Percentiles rank a stretch among this genome's conserved stretches.
These are phyloP conservation scores for Endomychus coccineus DNA, from an alignment of 2,888 invertebrate genomes.

Conservation along the genomic window DNA sequence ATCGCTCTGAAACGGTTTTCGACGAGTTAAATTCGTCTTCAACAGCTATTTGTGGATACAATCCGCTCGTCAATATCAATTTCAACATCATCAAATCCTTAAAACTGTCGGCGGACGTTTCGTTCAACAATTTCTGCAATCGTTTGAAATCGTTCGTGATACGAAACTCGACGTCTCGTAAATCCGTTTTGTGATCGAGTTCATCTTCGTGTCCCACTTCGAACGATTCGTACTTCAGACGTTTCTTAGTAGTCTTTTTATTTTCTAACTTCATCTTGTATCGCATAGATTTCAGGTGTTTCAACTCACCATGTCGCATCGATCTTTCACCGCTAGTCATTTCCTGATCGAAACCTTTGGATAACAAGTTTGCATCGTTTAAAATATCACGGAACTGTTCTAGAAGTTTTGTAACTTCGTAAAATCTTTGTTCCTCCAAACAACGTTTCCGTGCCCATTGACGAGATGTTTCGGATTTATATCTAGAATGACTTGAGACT, in stretches of 20 bases:
- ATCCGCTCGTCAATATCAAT: conserved; percentile 79
- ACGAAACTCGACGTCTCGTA: conserved; percentile 55
- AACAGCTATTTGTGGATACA: conserved; percentile 94
- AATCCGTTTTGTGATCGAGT: conserved; percentile 41
- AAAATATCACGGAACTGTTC: conserved; percentile 81
- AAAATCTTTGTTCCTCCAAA: conserved; percentile 93
- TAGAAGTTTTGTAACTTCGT: conserved; percentile 90
- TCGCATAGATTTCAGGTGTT: conserved; percentile 69
- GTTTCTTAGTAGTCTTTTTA: conserved; percentile 63
- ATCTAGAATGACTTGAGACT: conserved; percentile 26
- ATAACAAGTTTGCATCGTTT: conserved; percentile 47
- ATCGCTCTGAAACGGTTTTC: conserved; percentile 71
- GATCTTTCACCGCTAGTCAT: conserved; percentile 69
- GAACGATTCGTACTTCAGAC: conserved; percentile 62
- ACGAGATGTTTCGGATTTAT: conserved; percentile 44
- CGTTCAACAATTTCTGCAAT: conserved; percentile 52
- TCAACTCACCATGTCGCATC: conserved; percentile 81
- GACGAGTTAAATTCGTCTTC: conserved; percentile 90
- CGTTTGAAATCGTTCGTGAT: conserved; percentile 59
- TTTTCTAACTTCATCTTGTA: conserved; percentile 46
- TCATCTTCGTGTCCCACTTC: conserved; percentile 55
- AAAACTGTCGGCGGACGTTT: conserved; percentile 56
- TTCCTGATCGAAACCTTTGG: conserved; percentile 30
- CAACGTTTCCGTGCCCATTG: conserved; percentile 87
- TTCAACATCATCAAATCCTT: conserved; percentile 65